phyloP scores from a whole-genome alignment of 1,140 invertebrate species.

The Drosophila lini region DNA sequence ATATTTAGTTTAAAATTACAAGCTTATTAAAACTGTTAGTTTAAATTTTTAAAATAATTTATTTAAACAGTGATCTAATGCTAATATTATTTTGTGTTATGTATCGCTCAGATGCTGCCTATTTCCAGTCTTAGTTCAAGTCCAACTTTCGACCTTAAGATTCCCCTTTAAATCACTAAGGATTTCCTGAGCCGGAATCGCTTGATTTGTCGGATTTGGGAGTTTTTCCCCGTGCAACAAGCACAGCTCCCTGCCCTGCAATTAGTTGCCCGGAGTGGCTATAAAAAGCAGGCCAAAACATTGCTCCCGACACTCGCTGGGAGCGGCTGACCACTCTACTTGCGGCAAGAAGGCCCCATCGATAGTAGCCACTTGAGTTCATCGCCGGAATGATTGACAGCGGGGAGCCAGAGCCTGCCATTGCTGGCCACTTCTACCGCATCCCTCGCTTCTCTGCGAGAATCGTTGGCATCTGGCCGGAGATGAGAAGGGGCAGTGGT shows the following conservation, averaged over 20 bases:
- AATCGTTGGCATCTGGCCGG: constrained; percentile 74
- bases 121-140: neutral
- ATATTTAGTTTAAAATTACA: neutral
- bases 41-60: neutral
- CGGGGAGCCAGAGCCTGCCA: constrained; percentile 26
- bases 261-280: constrained; percentile 45
- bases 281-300: constrained; percentile 44
- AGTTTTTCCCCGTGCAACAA: constrained; percentile 4
- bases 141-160: neutral
- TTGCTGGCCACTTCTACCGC: constrained; percentile 62
- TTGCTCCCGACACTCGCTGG: constrained; percentile 41
- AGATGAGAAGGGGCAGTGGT: constrained; percentile 15
- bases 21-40: neutral
- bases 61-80: too few species aligned
- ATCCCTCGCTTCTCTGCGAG: constrained; percentile 64
- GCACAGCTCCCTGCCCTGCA: constrained; percentile 7
- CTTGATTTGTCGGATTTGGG: neutral
- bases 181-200: neutral
- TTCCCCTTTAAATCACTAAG: neutral
- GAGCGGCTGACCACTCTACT: constrained; percentile 36
- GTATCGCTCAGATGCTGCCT: too few species aligned
- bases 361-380: constrained; percentile 38
- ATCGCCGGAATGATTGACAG: constrained; percentile 46
- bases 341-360: constrained; percentile 12
- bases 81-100: neutral